A percentile compares a stretch with the other conserved stretches of the same genome.
Conservation (phyloP, 2,888 invertebrate genomes). For the Apomyelois bistriatella region DNA sequence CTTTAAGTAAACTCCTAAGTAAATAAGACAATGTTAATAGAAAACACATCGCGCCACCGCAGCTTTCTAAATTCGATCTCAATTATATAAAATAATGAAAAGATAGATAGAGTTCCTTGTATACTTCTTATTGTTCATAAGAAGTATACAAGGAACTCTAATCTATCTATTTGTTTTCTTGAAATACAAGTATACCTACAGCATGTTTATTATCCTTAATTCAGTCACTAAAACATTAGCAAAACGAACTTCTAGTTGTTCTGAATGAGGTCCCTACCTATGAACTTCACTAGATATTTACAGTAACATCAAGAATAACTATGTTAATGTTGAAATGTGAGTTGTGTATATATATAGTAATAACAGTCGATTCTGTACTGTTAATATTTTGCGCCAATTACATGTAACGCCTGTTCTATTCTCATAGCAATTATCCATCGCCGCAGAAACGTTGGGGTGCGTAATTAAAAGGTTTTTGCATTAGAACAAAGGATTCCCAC, state of each 20-base stretch:
- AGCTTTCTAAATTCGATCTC: slow-evolving; percentile 3
- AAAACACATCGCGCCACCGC: slow-evolving; percentile 5
- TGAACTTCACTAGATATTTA: too few species aligned
- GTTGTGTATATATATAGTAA: too few species aligned
- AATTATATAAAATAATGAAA: not conserved
- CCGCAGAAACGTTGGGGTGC: slow-evolving; percentile 22
- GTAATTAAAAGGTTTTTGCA: slow-evolving; percentile 34
- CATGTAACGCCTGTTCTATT: slow-evolving; percentile 17
- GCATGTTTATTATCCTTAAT: too few species aligned
- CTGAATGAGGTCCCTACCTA: too few species aligned
- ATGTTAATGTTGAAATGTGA: too few species aligned
- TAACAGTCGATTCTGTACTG: not conserved
- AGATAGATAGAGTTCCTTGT: not conserved
- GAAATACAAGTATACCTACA: too few species aligned
- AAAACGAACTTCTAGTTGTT: too few species aligned
- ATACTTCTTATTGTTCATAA: not conserved
- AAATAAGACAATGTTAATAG: slow-evolving; percentile 15
- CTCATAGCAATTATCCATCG: slow-evolving; percentile 13
- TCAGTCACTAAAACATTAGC: too few species aligned
- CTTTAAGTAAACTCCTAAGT: not conserved
- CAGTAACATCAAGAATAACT: too few species aligned
- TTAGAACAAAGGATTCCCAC: slow-evolving; percentile 44
- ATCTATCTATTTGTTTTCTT: too few species aligned
- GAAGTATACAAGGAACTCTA: too few species aligned
- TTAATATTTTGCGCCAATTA: not conserved